Percentiles rank a stretch among this genome's conserved stretches.
phyloP scores from a whole-genome alignment of 2,888 invertebrate species.

The Drosophila prostipennis region DNA sequence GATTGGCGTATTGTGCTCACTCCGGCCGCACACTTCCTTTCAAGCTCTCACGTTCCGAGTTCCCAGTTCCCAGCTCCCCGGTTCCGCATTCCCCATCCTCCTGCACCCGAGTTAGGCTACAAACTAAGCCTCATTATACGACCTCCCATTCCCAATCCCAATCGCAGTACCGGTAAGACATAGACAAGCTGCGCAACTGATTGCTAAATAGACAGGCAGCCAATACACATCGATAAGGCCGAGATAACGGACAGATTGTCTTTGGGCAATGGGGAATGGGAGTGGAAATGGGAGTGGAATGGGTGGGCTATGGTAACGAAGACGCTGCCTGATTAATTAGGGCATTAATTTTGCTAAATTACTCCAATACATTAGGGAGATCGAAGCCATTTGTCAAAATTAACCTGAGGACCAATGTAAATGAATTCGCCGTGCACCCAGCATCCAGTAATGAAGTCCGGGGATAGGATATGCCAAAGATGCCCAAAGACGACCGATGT shows the following conservation, averaged over 20 bases:
- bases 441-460: slow-evolving; percentile 50
- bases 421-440: slow-evolving; percentile 58
- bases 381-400: slow-evolving; percentile 84
- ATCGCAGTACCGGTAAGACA: slow-evolving; percentile 22
- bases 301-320: slow-evolving; percentile 14
- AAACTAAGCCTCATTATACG: slow-evolving; percentile 57
- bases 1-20: slow-evolving; percentile 53
- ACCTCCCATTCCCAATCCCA: slow-evolving; percentile 2
- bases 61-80: not conserved
- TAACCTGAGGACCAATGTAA: slow-evolving; percentile 80
- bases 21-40: slow-evolving; percentile 29
- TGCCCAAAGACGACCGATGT: not conserved
- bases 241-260: slow-evolving; percentile 38
- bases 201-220: slow-evolving; percentile 59
- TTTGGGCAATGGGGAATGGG: slow-evolving; percentile 26
- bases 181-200: slow-evolving; percentile 52
- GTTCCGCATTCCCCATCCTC: slow-evolving; percentile 1
- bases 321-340: slow-evolving; percentile 80
- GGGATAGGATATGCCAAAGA: slow-evolving; percentile 21
- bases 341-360: slow-evolving; percentile 83
- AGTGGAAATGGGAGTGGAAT: not conserved
- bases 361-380: slow-evolving; percentile 83
- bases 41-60: slow-evolving; percentile 24
- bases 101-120: slow-evolving; percentile 34
- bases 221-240: slow-evolving; percentile 51